phyloP scores from a whole-genome alignment of 2,113 vertebrate species.

The Tupaia tana region DNA sequence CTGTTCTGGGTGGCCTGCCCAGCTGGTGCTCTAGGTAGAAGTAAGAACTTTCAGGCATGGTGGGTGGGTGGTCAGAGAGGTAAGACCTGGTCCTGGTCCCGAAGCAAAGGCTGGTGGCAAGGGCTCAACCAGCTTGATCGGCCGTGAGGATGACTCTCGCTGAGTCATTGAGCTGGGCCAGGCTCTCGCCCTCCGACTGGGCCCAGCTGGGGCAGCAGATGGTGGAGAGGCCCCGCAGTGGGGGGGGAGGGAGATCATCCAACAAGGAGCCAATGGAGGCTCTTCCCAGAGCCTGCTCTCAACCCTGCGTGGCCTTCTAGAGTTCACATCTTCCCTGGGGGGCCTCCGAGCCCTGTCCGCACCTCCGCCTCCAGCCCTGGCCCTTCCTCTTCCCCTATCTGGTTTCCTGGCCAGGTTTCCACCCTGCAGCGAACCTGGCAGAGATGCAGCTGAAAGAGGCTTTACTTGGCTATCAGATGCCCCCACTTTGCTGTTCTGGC shows the following conservation, averaged over 20 bases:
- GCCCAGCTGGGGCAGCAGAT: slow-evolving; percentile 78
- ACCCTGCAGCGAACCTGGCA: slow-evolving; percentile 11
- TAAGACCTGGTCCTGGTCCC: neutral
- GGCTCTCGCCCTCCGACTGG: slow-evolving; percentile 38
- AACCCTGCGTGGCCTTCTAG: neutral
- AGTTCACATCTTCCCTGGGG: neutral
- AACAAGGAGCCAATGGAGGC: slow-evolving; percentile 1
- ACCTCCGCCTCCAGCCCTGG: neutral
- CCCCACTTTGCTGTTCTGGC: neutral
- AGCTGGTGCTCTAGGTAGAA: neutral
- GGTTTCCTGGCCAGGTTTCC: slow-evolving; percentile 56
- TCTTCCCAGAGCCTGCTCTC: neutral
- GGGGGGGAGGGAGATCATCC: neutral
- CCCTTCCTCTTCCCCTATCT: slow-evolving; percentile 53
- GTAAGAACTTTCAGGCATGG: neutral
- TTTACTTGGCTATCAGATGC: neutral
- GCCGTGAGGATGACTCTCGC: neutral
- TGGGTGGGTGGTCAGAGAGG: neutral
- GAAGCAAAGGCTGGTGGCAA: neutral
- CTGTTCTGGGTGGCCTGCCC: neutral
- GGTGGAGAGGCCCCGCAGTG: slow-evolving; percentile 53
- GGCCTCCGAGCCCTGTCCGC: neutral
- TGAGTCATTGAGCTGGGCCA: slow-evolving; percentile 62
- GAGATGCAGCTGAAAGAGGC: neutral
- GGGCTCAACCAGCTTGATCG: neutral